phyloP scores from a whole-genome alignment of 2,797 vertebrate species.

The Peromyscus melanophrys region DNA sequence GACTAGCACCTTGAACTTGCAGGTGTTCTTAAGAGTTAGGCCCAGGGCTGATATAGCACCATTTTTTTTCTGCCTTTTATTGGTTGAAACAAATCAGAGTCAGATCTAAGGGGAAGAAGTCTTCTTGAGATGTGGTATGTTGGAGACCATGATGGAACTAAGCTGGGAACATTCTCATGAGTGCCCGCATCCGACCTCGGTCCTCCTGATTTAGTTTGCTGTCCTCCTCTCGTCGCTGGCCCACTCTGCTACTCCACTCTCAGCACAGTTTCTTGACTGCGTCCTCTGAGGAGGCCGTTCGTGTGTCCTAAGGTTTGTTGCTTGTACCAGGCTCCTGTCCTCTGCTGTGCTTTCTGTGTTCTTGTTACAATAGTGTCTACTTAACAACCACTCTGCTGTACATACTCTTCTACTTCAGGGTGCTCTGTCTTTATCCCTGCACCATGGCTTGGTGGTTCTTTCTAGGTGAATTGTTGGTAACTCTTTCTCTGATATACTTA shows the following conservation, averaged over 20 bases:
- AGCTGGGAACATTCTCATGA: background rate
- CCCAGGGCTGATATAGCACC: background rate
- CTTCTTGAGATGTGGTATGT: background rate
- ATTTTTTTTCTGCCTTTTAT: background rate
- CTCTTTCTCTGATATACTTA: background rate
- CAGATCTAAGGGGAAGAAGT: background rate
- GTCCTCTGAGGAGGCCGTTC: background rate
- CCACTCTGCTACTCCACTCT: background rate
- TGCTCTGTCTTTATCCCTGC: too few species aligned
- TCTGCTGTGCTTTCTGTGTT: background rate
- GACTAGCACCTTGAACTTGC: background rate
- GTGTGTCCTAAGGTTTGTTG: fast-evolving
- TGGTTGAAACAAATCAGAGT: background rate
- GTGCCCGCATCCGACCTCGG: fast-evolving
- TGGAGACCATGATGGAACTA: background rate
- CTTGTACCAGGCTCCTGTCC: background rate
- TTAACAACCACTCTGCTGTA: too few species aligned
- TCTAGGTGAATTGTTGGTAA: background rate
- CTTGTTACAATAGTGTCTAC: background rate
- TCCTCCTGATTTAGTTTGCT: too few species aligned
- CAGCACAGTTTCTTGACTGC: background rate
- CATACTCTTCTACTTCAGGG: background rate
- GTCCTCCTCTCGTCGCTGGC: fast-evolving
- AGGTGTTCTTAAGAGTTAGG: background rate
- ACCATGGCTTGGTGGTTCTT: background rate